These are phyloP conservation scores for Sarcophaga rosellei DNA, from an alignment of 2,888 invertebrate species.

Conservation along the genomic window DNA sequence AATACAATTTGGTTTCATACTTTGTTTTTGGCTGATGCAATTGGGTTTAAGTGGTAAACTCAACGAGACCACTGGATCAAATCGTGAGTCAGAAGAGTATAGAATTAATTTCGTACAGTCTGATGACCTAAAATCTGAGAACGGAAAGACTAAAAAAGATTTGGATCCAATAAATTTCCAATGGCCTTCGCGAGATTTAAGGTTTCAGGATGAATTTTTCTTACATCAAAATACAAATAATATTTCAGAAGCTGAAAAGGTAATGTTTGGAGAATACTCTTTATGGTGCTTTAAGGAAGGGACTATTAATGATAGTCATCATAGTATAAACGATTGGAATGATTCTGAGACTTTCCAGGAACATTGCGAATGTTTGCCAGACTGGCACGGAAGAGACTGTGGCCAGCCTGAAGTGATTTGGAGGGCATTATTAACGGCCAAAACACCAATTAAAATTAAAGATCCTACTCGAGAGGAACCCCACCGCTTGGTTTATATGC, in stretches of 20 bases:
- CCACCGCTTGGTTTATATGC: conserved; percentile 83
- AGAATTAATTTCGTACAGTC: conserved; percentile 73
- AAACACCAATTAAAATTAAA: conserved; percentile 75
- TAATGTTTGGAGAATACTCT: conserved; percentile 68
- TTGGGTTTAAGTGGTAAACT: conserved; percentile 67
- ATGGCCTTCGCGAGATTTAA: conserved; percentile 61
- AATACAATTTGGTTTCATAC: conserved; percentile 78
- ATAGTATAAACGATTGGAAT: conserved; percentile 16
- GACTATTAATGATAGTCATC: conserved; percentile 71
- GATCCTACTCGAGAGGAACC: conserved; percentile 67
- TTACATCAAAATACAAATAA: conserved; percentile 48
- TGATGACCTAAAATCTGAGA: conserved; percentile 18
- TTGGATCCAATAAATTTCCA: conserved; percentile 35
- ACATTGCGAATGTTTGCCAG: conserved; percentile 83
- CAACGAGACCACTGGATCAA: conserved; percentile 52
- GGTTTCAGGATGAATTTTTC: conserved; percentile 58
- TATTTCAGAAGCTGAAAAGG: conserved; percentile 34
- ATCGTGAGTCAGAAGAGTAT: conserved; percentile 28
- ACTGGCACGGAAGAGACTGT: conserved; percentile 86
- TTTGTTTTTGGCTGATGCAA: conserved; percentile 78
- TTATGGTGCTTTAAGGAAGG: conserved; percentile 78
- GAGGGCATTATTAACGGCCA: conserved; percentile 84
- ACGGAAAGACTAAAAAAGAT: neutral
- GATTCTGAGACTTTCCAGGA: conserved; percentile 60
- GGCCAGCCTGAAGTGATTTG: conserved; percentile 86